phyloP scores from a whole-genome alignment of 2,797 vertebrate genomes.

The Pogonophryne albipinna region DNA sequence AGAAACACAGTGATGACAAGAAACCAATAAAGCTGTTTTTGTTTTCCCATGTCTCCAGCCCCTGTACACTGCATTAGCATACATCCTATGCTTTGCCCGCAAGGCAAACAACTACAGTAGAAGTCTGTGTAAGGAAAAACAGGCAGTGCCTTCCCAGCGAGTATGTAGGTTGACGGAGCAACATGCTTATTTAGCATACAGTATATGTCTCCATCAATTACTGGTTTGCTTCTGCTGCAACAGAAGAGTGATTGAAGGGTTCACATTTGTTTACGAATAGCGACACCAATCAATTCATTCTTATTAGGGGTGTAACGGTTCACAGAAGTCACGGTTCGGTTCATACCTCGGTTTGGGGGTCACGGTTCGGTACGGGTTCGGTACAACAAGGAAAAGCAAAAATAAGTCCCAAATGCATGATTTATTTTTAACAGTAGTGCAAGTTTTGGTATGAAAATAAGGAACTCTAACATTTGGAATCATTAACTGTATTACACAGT shows the following conservation, averaged over 20 bases:
- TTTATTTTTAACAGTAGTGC: too few relatives aligned
- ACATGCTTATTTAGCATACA: conserved; percentile 21
- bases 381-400: too few relatives aligned
- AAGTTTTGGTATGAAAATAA: too few relatives aligned
- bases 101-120: conserved; percentile 47
- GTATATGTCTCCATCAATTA: conserved; percentile 3
- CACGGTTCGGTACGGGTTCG: too few relatives aligned
- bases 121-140: conserved; percentile 17
- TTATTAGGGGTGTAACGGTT: too few relatives aligned
- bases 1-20: conserved; percentile 36
- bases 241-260: not conserved
- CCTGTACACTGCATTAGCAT: conserved; percentile 40
- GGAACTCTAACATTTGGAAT: too few relatives aligned
- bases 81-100: conserved; percentile 34
- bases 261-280: not conserved
- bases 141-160: conserved; percentile 11
- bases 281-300: not conserved
- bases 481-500: too few relatives aligned
- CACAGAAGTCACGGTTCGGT: too few relatives aligned
- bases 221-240: not conserved
- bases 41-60: conserved; percentile 43
- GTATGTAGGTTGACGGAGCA: conserved; percentile 41
- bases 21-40: conserved; percentile 46
- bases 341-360: too few relatives aligned
- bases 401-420: too few relatives aligned